Evolutionary conservation across 2,888 invertebrate genomes (phyloP).

Genomic region (Drosophila melanocephala): DNA sequence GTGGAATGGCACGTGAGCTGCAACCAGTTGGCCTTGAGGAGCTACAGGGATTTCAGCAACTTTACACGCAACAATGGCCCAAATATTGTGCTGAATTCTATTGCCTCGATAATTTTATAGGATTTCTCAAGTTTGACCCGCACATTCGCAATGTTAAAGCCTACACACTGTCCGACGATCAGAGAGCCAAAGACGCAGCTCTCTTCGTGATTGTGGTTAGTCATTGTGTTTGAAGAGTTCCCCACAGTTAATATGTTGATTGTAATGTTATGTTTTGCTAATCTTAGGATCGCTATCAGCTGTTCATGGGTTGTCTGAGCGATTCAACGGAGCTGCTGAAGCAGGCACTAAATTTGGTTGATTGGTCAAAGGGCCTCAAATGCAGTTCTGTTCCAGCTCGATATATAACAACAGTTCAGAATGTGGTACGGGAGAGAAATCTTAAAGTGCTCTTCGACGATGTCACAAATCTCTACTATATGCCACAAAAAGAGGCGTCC

Average conservation of each 20-base stretch:
- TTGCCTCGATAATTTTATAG: conserved; percentile 70
- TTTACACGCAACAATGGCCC: conserved; percentile 60
- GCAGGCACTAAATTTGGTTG: conserved; percentile 73
- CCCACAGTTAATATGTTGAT: rapidly evolving
- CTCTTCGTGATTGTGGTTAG: conserved; percentile 63
- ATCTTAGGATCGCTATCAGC: conserved; percentile 83
- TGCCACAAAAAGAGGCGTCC: conserved; percentile 66
- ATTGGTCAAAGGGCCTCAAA: conserved; percentile 82
- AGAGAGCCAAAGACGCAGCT: conserved; percentile 51
- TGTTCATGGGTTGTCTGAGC: conserved; percentile 80
- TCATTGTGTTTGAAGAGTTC: not conserved
- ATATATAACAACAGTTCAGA: conserved; percentile 60
- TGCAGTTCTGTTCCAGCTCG: conserved; percentile 80
- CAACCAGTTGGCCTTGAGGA: conserved; percentile 28
- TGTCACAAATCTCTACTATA: conserved; percentile 66
- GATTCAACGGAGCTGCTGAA: conserved; percentile 43
- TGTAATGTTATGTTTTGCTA: not conserved
- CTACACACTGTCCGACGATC: conserved; percentile 35
- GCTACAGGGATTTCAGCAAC: conserved; percentile 27
- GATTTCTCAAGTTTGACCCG: conserved; percentile 44
- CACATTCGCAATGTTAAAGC: conserved; percentile 35
- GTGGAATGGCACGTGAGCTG: conserved; percentile 16
- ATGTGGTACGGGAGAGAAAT: conserved; percentile 67
- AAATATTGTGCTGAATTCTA: conserved; percentile 71
- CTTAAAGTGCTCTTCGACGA: conserved; percentile 69